These are phyloP conservation scores for Trichonephila clavata DNA, from an alignment of 1,140 invertebrate species.

Conservation along the genomic window DNA sequence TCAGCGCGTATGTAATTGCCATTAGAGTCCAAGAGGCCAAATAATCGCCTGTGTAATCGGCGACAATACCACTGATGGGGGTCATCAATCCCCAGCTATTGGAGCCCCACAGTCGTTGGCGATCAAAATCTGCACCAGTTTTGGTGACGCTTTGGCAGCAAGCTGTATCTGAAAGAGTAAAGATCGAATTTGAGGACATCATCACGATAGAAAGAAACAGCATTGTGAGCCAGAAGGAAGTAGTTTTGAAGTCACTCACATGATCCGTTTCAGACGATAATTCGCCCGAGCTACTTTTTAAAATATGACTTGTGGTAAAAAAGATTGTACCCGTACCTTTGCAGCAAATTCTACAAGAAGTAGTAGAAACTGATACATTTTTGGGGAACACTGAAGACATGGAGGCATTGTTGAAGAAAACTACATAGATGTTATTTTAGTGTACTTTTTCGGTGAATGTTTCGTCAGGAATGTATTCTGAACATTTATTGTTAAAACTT, in stretches of 20 bases:
- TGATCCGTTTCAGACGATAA: background rate
- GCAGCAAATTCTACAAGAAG: background rate
- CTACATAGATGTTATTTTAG: background rate
- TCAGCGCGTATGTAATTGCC: background rate
- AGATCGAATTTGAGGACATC: background rate
- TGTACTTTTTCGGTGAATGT: background rate
- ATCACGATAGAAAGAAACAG: background rate
- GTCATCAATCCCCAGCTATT: slow-evolving; percentile 30
- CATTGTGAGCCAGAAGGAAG: slow-evolving; percentile 50
- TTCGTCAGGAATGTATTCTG: background rate
- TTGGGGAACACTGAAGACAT: background rate
- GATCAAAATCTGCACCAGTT: slow-evolving; percentile 7
- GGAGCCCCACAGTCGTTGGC: slow-evolving; percentile 37
- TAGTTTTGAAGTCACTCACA: background rate
- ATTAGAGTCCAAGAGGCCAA: slow-evolving; percentile 30
- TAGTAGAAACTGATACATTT: background rate
- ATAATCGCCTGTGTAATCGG: slow-evolving; percentile 18
- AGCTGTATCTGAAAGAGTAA: slow-evolving; percentile 56
- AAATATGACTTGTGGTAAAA: background rate
- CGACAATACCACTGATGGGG: slow-evolving; percentile 13
- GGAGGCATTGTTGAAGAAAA: background rate
- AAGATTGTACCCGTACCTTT: background rate
- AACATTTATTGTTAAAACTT: background rate
- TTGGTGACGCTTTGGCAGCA: slow-evolving; percentile 48
- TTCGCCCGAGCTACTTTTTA: background rate